Evolutionary conservation across 2,888 invertebrate genomes (phyloP).

Genomic region (Ptilodon capucinus): DNA sequence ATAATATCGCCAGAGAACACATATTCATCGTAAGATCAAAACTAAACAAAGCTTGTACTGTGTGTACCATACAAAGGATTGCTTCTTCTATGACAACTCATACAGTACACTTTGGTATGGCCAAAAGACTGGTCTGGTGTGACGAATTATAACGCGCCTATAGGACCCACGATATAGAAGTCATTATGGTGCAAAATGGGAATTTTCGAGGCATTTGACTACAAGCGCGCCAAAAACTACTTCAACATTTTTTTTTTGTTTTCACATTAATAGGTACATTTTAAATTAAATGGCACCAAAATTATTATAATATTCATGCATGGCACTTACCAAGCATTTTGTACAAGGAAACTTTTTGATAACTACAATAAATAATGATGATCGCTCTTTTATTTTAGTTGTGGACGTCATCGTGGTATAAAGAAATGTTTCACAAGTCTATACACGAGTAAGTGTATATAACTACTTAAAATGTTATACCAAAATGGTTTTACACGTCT

Average conservation of each 20-base stretch:
- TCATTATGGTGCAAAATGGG: neutral
- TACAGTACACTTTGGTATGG: too few relatives aligned
- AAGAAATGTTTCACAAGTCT: neutral
- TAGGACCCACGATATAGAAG: too few relatives aligned
- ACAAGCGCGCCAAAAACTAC: slow-evolving; percentile 25
- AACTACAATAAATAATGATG: slow-evolving; percentile 31
- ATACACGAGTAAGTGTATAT: too few relatives aligned
- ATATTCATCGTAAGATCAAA: too few relatives aligned
- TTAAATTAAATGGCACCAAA: slow-evolving; percentile 30
- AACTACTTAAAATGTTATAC: slow-evolving; percentile 6
- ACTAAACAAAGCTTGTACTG: too few relatives aligned
- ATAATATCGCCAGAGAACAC: too few relatives aligned
- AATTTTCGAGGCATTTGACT: neutral
- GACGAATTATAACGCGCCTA: too few relatives aligned
- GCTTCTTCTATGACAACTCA: too few relatives aligned
- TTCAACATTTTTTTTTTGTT: slow-evolving; percentile 26
- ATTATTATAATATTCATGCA: slow-evolving; percentile 34
- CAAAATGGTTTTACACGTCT: slow-evolving; percentile 6
- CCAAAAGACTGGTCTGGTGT: too few relatives aligned
- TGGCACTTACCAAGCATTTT: slow-evolving; percentile 42
- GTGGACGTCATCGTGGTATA: slow-evolving; percentile 9
- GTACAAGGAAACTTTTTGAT: slow-evolving; percentile 25
- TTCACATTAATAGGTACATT: slow-evolving; percentile 33
- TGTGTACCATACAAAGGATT: too few relatives aligned
- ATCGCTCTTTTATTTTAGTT: slow-evolving; percentile 16